Percentiles rank a stretch among this genome's conserved stretches.
Evolutionary conservation across 2,797 vertebrate genomes (phyloP).

Genomic region (Sebastes nivosus): DNA sequence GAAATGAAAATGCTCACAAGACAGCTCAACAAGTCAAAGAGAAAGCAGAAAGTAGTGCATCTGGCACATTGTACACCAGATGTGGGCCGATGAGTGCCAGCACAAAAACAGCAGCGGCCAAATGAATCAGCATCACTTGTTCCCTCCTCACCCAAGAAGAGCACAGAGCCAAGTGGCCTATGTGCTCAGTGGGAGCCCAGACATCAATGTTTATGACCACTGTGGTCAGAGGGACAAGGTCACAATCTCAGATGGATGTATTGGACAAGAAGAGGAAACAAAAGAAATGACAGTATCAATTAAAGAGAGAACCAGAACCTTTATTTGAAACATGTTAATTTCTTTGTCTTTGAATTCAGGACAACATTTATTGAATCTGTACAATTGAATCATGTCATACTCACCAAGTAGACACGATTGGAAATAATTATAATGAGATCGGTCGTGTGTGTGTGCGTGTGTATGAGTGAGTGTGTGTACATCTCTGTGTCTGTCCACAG

Average conservation of each 20-base stretch:
- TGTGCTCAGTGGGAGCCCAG: background rate
- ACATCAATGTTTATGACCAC: background rate
- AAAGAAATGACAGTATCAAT: background rate
- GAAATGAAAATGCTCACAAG: slow-evolving; percentile 24
- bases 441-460: background rate
- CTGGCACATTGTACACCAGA: slow-evolving; percentile 8
- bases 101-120: slow-evolving; percentile 26
- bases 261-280: background rate
- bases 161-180: background rate
- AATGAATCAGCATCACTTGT: slow-evolving; percentile 29
- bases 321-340: background rate
- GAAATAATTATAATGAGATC: no score
- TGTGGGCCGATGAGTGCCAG: slow-evolving; percentile 25
- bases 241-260: background rate
- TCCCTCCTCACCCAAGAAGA: slow-evolving; percentile 6
- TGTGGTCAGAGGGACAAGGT: background rate
- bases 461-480: background rate
- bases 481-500: background rate
- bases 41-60: background rate
- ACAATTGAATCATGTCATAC: background rate
- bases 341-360: background rate
- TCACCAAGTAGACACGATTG: background rate
- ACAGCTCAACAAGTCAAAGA: slow-evolving; percentile 21
- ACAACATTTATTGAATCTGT: background rate
- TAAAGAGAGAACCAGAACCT: background rate